Evolutionary conservation across 35 echinoderm and acorn worm genomes (phyloP).

Genomic region (Anneissia japonica): DNA sequence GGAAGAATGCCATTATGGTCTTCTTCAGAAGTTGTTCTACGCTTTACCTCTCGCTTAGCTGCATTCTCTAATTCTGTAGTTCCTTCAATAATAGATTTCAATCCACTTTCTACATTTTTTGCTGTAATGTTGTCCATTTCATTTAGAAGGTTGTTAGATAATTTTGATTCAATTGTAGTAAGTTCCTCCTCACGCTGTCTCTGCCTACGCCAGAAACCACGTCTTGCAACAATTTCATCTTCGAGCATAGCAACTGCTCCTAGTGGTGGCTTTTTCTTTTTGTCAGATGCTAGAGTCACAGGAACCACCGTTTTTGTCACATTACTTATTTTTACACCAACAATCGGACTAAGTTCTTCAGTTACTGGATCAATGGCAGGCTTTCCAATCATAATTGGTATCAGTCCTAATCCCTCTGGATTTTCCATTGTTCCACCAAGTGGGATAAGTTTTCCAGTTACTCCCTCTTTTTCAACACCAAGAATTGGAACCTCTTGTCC

Average conservation of each 20-base stretch:
- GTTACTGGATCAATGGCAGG: slow-evolving; percentile 74
- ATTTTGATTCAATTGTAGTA: slow-evolving; percentile 48
- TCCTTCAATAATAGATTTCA: slow-evolving; percentile 62
- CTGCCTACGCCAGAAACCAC: slow-evolving; percentile 90
- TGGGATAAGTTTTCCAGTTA: slow-evolving; percentile 72
- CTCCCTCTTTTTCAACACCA: slow-evolving; percentile 74
- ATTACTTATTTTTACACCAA: slow-evolving; percentile 77
- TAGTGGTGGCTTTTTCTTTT: slow-evolving; percentile 77
- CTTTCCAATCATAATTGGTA: slow-evolving; percentile 91
- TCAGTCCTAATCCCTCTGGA: slow-evolving; percentile 86
- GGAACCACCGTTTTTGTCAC: slow-evolving; percentile 79
- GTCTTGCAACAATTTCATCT: slow-evolving; percentile 87
- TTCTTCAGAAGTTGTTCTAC: slow-evolving; percentile 64
- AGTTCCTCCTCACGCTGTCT: slow-evolving; percentile 80
- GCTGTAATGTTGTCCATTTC: slow-evolving; percentile 72
- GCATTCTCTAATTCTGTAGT: slow-evolving; percentile 52
- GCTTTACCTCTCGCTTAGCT: slow-evolving; percentile 68
- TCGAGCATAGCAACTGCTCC: slow-evolving; percentile 90
- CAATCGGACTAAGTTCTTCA: slow-evolving; percentile 86
- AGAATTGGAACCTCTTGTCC: slow-evolving; percentile 87
- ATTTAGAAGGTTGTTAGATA: slow-evolving; percentile 71
- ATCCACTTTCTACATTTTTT: slow-evolving; percentile 68
- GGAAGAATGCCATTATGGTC: slow-evolving; percentile 74
- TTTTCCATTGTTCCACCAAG: slow-evolving; percentile 98
- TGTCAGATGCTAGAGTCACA: slow-evolving; percentile 72